phyloP scores from a whole-genome alignment of 2,797 vertebrate species.

The Scomberomorus guttatus region DNA sequence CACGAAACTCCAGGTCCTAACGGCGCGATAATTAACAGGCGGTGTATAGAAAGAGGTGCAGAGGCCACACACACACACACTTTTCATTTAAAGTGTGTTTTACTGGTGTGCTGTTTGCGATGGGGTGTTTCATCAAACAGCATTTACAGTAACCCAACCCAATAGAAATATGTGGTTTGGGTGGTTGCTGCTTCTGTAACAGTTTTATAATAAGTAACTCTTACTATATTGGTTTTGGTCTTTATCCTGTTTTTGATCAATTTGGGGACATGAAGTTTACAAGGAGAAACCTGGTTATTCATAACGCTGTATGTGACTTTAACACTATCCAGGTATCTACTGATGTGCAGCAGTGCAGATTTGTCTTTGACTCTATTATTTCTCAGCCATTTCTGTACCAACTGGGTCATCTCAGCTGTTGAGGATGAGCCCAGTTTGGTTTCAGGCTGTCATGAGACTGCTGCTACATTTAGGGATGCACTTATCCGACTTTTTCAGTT shows the following conservation, averaged over 20 bases:
- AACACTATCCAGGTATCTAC: background rate
- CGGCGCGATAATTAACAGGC: slow-evolving; percentile 48
- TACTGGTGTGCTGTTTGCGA: slow-evolving; percentile 7
- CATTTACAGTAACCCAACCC: slow-evolving; percentile 18
- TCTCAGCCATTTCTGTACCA: background rate
- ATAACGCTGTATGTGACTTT: background rate
- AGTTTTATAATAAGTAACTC: background rate
- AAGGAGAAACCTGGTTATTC: background rate
- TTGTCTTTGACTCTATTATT: background rate
- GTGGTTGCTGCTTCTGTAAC: slow-evolving; percentile 2
- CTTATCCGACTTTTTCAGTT: no score
- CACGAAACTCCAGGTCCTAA: background rate
- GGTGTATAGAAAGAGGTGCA: slow-evolving; percentile 27
- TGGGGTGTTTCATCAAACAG: slow-evolving; percentile 28
- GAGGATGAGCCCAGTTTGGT: background rate
- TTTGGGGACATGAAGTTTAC: background rate
- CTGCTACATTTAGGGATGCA: no score
- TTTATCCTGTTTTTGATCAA: slow-evolving; percentile 6
- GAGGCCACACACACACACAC: slow-evolving; percentile 6
- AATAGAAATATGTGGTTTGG: background rate
- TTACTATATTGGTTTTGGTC: slow-evolving; percentile 9
- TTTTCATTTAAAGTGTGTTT: slow-evolving; percentile 14
- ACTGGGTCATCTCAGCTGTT: background rate
- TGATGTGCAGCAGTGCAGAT: background rate
- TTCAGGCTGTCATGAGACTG: background rate